These are phyloP conservation scores for Drosophila nannoptera DNA, from an alignment of 1,140 invertebrate species.

Conservation along the genomic window DNA sequence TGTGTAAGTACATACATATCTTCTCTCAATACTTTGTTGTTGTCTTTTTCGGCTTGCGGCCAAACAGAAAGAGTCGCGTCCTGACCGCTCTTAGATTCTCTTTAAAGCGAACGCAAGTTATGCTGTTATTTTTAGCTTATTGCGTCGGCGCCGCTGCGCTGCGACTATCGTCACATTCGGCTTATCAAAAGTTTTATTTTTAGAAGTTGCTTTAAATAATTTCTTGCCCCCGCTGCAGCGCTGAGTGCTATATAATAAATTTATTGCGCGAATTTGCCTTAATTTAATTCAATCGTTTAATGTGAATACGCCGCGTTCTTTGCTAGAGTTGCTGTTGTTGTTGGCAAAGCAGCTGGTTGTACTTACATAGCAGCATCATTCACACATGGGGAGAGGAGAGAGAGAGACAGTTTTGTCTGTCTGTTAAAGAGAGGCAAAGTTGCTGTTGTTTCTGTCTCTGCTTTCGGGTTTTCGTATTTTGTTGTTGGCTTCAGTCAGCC, in stretches of 20 bases:
- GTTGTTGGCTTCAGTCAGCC: slow-evolving; percentile 60
- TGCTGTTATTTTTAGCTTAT: slow-evolving; percentile 42
- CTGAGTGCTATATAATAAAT: slow-evolving; percentile 41
- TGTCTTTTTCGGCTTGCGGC: slow-evolving; percentile 16
- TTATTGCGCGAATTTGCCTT: slow-evolving; percentile 65
- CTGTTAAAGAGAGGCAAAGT: slow-evolving; percentile 14
- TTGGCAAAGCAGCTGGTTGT: slow-evolving; percentile 16
- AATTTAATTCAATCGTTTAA: slow-evolving; percentile 64
- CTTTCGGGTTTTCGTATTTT: slow-evolving; percentile 45
- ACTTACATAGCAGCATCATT: slow-evolving; percentile 34
- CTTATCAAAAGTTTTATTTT: slow-evolving; percentile 71
- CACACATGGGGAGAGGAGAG: background rate
- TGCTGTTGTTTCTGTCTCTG: slow-evolving; percentile 33
- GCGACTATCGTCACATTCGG: slow-evolving; percentile 35
- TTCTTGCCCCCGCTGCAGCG: slow-evolving; percentile 24
- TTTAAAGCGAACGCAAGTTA: slow-evolving; percentile 9
- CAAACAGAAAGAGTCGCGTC: slow-evolving; percentile 5
- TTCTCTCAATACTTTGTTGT: slow-evolving; percentile 11
- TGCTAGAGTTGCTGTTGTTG: slow-evolving; percentile 8
- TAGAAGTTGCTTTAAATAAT: slow-evolving; percentile 62
- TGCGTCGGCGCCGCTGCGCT: slow-evolving; percentile 37
- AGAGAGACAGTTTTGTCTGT: slow-evolving; percentile 3
- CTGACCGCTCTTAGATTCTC: background rate
- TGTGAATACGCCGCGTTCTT: slow-evolving; percentile 32
- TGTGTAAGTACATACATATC: background rate